These are phyloP conservation scores for Triops cancriformis DNA, from an alignment of 1,140 invertebrate genomes.

Conservation along the genomic window DNA sequence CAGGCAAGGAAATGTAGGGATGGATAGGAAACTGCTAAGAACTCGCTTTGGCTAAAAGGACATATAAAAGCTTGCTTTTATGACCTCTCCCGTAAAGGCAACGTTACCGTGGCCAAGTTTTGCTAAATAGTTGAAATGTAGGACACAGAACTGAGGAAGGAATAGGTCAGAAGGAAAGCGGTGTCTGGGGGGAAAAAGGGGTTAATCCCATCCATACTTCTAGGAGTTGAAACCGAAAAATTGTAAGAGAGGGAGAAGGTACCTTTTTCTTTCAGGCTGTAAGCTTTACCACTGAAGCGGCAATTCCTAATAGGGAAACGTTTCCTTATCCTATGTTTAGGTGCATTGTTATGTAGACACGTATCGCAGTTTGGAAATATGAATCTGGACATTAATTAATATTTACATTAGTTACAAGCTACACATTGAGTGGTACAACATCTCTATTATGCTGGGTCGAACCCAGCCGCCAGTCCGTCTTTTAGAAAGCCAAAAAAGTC, in stretches of 20 bases:
- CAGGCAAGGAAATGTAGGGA: too few species aligned
- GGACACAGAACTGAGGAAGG: background rate
- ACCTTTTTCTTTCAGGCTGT: background rate
- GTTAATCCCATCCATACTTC: background rate
- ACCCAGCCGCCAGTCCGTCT: too few species aligned
- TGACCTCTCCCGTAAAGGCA: background rate
- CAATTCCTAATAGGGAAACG: too few species aligned
- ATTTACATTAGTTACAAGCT: too few species aligned
- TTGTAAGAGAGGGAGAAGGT: background rate
- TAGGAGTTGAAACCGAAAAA: background rate
- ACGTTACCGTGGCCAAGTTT: background rate
- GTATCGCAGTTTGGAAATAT: too few species aligned
- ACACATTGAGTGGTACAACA: too few species aligned
- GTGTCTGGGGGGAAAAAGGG: background rate
- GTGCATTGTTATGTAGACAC: too few species aligned
- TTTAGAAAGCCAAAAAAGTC: too few species aligned
- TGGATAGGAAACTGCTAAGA: background rate
- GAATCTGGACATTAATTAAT: too few species aligned
- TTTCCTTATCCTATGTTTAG: too few species aligned
- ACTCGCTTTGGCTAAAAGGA: background rate
- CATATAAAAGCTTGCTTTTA: background rate
- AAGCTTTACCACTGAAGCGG: too few species aligned
- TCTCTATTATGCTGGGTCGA: too few species aligned
- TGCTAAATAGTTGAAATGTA: background rate
- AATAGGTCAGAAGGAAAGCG: background rate